Evolutionary conservation across 1,140 invertebrate genomes (phyloP).

Genomic region (Battus philenor): DNA sequence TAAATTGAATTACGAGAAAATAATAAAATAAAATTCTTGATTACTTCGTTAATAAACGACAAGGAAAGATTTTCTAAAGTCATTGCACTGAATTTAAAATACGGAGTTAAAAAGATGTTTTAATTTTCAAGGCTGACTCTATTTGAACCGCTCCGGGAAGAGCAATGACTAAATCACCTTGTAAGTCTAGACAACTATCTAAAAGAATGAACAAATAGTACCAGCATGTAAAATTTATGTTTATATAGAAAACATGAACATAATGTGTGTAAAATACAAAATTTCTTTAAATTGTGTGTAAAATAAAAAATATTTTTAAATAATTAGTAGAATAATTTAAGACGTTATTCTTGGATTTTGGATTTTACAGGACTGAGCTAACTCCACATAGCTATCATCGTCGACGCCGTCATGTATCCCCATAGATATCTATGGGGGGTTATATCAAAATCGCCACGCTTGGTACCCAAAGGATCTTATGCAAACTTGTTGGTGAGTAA

Average conservation of each 20-base stretch:
- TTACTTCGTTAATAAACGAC: too few species aligned
- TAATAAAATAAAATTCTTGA: too few species aligned
- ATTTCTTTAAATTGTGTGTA: background rate
- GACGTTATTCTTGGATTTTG: background rate
- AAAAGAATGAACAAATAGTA: slow-evolving; percentile 5
- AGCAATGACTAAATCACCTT: slow-evolving; percentile 1
- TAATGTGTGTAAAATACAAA: background rate
- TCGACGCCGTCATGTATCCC: too few species aligned
- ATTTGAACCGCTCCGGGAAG: slow-evolving; percentile 6
- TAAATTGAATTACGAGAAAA: too few species aligned
- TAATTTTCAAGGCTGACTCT: background rate
- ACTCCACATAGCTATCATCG: too few species aligned
- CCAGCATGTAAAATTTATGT: background rate
- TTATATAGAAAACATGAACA: background rate
- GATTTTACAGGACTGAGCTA: background rate
- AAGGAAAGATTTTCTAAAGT: too few species aligned
- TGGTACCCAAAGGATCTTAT: too few species aligned
- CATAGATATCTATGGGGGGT: too few species aligned
- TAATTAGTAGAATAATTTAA: background rate
- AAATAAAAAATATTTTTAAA: background rate
- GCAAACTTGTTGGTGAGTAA: too few species aligned
- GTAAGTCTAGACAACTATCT: slow-evolving; percentile 5
- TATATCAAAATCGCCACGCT: too few species aligned
- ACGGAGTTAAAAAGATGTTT: too few species aligned
- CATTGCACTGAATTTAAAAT: too few species aligned